phyloP scores from a whole-genome alignment of 2,797 vertebrate species.

The Falco naumanni region DNA sequence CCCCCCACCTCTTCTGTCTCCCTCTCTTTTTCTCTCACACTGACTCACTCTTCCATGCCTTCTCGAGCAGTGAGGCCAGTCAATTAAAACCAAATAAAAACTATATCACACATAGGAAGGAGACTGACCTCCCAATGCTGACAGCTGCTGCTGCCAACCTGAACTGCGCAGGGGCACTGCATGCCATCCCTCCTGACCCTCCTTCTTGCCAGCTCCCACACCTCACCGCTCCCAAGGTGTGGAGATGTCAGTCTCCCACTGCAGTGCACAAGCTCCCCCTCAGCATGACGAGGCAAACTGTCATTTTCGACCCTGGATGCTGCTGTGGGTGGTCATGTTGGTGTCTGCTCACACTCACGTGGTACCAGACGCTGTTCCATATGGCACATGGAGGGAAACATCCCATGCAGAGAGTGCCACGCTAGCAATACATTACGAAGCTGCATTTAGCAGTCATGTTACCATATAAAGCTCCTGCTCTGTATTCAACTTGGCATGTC shows the following conservation, averaged over 20 bases:
- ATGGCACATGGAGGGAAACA: not conserved
- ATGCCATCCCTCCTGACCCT: not conserved
- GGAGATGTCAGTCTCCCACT: not conserved
- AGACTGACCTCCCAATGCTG: not conserved
- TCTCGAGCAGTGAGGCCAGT: not conserved
- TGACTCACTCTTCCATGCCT: not conserved
- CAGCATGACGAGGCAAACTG: not conserved
- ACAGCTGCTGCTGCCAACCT: not conserved
- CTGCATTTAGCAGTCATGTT: not conserved
- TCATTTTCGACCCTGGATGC: not conserved
- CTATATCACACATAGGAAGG: not conserved
- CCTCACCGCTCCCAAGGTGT: not conserved
- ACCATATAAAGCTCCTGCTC: not conserved
- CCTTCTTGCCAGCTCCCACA: accelerated
- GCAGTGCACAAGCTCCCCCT: not conserved
- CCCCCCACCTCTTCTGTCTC: not conserved
- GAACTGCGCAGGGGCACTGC: accelerated
- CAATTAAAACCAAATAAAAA: not conserved
- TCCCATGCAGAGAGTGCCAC: not conserved
- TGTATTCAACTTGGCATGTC: not conserved
- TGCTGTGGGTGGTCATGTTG: not conserved
- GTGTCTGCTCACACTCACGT: accelerated
- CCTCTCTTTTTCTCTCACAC: not conserved
- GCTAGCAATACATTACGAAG: not conserved
- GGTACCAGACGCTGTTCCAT: not conserved